A percentile compares a stretch with the other conserved stretches of the same genome.
These are phyloP conservation scores for Pithys albifrons DNA, from an alignment of 2,113 vertebrate genomes.

Conservation along the genomic window DNA sequence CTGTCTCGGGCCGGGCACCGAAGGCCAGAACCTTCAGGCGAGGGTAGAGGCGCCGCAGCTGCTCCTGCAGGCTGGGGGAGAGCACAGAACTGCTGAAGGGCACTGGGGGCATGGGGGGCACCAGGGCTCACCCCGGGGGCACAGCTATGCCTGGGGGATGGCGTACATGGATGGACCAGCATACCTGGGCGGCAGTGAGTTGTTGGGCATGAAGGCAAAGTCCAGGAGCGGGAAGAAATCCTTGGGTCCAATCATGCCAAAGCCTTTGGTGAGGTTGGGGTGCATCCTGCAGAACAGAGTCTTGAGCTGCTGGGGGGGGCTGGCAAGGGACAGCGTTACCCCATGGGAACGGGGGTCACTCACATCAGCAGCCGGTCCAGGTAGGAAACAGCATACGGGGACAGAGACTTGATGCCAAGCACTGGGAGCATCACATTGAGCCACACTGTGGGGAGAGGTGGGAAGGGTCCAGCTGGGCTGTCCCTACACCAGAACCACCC, in stretches of 20 bases:
- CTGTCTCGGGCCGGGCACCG: constrained; percentile 86
- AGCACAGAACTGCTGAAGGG: rapidly evolving
- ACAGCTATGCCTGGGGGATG: rapidly evolving
- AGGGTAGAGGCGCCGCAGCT: constrained; percentile 89
- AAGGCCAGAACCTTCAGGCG: constrained; percentile 91
- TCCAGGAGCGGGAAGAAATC: constrained; percentile 96
- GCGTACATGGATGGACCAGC: rapidly evolving
- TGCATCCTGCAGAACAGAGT: constrained; percentile 78
- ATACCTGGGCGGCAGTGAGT: constrained; percentile 87
- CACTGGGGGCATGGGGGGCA: rapidly evolving
- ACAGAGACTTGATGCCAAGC: constrained; percentile 90
- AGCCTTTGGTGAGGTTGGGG: constrained; percentile 92
- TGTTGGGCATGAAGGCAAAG: constrained; percentile 97
- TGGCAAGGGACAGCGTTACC: rapidly evolving
- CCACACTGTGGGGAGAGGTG: constrained; percentile 82
- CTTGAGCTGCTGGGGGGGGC: neutral
- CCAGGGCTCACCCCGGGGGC: rapidly evolving
- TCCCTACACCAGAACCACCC: neutral
- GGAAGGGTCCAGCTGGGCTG: neutral
- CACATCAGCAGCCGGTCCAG: constrained; percentile 91
- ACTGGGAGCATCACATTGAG: constrained; percentile 94
- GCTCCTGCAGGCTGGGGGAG: constrained; percentile 86
- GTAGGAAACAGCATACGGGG: constrained; percentile 88
- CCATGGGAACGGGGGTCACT: constrained; percentile 40
- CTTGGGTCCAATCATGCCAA: constrained; percentile 93